Conservation (phyloP, 2,797 vertebrate species). For the Labroides dimidiatus region DNA sequence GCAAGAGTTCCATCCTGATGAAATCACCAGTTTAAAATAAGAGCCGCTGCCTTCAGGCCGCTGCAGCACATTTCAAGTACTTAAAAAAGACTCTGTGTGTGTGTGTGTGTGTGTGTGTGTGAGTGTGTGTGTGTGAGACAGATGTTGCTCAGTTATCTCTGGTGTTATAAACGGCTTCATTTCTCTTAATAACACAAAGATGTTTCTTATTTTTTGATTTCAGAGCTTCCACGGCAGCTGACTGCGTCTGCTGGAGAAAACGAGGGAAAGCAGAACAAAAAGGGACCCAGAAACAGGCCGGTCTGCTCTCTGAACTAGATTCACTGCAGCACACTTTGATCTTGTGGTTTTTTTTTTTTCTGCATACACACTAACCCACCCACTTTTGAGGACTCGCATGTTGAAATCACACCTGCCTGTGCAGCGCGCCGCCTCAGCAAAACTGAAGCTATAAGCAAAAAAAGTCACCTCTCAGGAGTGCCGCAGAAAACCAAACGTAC, state of each 20-base stretch:
- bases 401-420: constrained; percentile 80
- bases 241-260: constrained; percentile 44
- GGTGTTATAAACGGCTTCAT: constrained; percentile 7
- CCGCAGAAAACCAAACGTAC: constrained; percentile 57
- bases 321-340: constrained; percentile 72
- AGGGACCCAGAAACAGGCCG: constrained; percentile 36
- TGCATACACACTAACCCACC: constrained; percentile 62
- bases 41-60: constrained; percentile 55
- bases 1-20: constrained; percentile 79
- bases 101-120: constrained; percentile 19
- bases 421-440: constrained; percentile 70
- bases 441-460: constrained; percentile 63
- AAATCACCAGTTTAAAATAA: constrained; percentile 80
- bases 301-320: constrained; percentile 70
- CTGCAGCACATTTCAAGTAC: constrained; percentile 37
- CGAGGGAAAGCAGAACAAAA: constrained; percentile 61
- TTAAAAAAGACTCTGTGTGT: constrained; percentile 36
- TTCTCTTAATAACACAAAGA: constrained; percentile 28
- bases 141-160: constrained; percentile 13
- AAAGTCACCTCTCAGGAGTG: constrained; percentile 52
- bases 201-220: constrained; percentile 24
- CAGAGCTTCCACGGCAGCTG: constrained; percentile 20
- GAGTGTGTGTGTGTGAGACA: constrained; percentile 31
- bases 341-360: constrained; percentile 80
- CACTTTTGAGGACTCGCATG: constrained; percentile 65